These are phyloP conservation scores for Carduelis carduelis DNA, from an alignment of 2,797 vertebrate species.

Conservation along the genomic window DNA sequence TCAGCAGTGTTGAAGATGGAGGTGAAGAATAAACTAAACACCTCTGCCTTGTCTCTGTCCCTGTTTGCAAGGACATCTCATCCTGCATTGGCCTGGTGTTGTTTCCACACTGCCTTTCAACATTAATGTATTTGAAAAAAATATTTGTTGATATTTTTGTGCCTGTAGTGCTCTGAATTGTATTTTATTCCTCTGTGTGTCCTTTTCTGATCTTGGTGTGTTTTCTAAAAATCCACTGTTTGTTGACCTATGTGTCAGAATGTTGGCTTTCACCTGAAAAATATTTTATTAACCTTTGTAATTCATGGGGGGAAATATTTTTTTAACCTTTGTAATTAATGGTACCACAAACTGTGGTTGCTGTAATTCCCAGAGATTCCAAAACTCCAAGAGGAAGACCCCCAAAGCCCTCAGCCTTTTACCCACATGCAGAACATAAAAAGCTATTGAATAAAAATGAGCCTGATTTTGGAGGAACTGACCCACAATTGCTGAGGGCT, in stretches of 20 bases:
- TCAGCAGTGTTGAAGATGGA: not conserved
- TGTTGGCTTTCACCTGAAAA: not conserved
- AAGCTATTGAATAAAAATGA: not conserved
- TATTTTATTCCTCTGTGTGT: not conserved
- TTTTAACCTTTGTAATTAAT: not conserved
- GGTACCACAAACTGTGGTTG: not conserved
- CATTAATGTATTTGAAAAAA: not conserved
- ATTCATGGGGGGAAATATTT: not conserved
- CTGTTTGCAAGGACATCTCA: not conserved
- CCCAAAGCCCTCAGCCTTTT: not conserved
- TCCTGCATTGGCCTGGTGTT: not conserved
- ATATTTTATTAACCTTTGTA: not conserved
- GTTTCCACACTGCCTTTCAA: not conserved
- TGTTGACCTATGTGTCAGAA: not conserved
- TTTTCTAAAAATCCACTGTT: not conserved
- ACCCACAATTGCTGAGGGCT: not conserved
- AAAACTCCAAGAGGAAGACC: not conserved
- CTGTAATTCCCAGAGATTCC: not conserved
- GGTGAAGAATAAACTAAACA: not conserved
- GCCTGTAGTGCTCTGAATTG: not conserved
- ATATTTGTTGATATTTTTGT: not conserved
- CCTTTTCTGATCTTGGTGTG: not conserved
- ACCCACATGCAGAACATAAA: not conserved
- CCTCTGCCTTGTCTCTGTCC: not conserved
- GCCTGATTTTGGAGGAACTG: not conserved